Conservation (phyloP, 2,797 vertebrate species). For the Phalanger gymnotis region DNA sequence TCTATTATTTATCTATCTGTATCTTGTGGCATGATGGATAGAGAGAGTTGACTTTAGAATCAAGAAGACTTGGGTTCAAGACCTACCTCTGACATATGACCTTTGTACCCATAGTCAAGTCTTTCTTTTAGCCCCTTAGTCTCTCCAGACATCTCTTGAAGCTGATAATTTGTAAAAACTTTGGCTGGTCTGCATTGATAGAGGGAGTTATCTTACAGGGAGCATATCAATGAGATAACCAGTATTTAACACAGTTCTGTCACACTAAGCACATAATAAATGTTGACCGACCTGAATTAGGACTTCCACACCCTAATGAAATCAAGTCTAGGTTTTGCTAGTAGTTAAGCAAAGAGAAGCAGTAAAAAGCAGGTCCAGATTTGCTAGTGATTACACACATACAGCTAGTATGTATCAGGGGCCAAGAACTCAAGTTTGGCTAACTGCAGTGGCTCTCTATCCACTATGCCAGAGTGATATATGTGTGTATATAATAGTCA, state of each 20-base stretch:
- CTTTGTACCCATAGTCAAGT: background rate
- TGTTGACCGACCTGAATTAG: background rate
- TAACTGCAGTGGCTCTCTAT: background rate
- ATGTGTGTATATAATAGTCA: background rate
- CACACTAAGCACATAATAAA: background rate
- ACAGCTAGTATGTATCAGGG: background rate
- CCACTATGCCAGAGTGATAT: background rate
- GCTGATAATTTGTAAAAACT: background rate
- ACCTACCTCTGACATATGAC: background rate
- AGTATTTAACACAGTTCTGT: background rate
- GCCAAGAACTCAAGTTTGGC: background rate
- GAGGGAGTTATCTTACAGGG: background rate
- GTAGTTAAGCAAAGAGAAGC: background rate
- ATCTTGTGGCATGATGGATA: background rate
- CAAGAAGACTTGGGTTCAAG: background rate
- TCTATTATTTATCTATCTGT: background rate
- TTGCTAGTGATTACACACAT: background rate
- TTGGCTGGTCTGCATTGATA: background rate
- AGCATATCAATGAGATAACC: background rate
- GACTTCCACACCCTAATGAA: background rate
- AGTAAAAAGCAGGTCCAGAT: background rate
- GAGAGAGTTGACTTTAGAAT: background rate
- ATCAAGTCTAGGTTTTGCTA: background rate
- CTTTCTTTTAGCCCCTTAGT: background rate
- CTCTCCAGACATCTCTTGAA: background rate